Evolutionary conservation across 2,888 invertebrate species (phyloP), one percentile per base, ranked within the genome.

Genomic region (Leucozona laternaria): DNA sequence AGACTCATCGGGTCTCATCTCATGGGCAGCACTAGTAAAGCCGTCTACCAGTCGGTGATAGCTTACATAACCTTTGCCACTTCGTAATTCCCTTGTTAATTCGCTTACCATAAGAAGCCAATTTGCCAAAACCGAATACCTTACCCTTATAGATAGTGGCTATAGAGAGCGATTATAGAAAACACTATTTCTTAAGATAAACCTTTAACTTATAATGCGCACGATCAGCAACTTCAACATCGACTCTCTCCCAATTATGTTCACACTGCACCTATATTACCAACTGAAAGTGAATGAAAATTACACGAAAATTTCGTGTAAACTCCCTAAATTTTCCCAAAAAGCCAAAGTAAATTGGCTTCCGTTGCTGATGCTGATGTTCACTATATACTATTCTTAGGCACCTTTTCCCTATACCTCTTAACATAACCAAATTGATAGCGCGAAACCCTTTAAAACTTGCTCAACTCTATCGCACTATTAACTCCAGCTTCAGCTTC

Each of bases 361-460:
- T 82, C 86, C 64, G 85, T 70, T 58, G 72, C 31, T 48, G 22
- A 40, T 58, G 72, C 31, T 48, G 22, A 40, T 28, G 40, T 20
- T 57, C 25, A 5, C 20, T 11, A 34, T 11, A 13, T 13, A n/a
- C n/a, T n/a, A n/a, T n/a, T n/a, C n/a, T n/a, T n/a, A 13, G 43
- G 13, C 58, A 53, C 31, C 17, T 45, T 62, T 34, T 40, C 50
- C 31, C 11, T 45, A n/a, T 1, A 17, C 8, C 13, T 45, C 50
- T 25, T 13, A 20, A 37, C 6, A 20, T 20, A 28, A 20, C 17
- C 64, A 43, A 66, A 37, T 25, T 45, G 48, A 77, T 78, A 81
- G 86, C 86, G 86, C 64, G 86, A 86, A 84, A 79, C 86, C 82
- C 86, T 86, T 86, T 86, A 75, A 81, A 70, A 64, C 68, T 81